Evolutionary conservation across 2,113 vertebrate genomes (phyloP).

Genomic region (Penelope pileata): DNA sequence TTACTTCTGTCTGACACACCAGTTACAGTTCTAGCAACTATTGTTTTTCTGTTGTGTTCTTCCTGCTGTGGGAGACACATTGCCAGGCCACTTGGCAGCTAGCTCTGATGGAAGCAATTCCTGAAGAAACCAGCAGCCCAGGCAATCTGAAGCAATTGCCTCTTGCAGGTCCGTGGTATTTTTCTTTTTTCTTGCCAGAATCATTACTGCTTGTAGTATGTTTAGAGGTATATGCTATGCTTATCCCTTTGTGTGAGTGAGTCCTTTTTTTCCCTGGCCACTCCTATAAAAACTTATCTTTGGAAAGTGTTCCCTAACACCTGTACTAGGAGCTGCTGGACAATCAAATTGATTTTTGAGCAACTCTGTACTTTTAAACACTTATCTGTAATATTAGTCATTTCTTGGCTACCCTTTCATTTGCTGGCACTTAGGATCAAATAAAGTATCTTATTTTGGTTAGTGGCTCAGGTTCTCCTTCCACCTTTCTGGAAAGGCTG

Average conservation of each 20-base stretch:
- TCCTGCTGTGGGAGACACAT: not conserved
- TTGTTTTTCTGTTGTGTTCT: not conserved
- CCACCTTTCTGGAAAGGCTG: not conserved
- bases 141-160: not conserved
- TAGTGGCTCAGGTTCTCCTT: not conserved
- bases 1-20: not conserved
- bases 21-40: not conserved
- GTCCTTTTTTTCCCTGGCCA: not conserved
- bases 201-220: not conserved
- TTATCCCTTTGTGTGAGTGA: not conserved
- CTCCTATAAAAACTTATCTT: not conserved
- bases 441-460: not conserved
- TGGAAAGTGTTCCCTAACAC: not conserved
- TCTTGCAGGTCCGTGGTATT: not conserved
- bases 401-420: not conserved
- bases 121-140: not conserved
- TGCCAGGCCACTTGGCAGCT: not conserved
- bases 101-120: not conserved
- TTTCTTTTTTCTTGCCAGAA: not conserved
- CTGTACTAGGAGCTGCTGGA: not conserved
- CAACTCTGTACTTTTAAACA: not conserved
- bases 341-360: not conserved
- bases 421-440: not conserved
- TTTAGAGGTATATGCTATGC: not conserved
- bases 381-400: not conserved